A percentile compares a stretch with the other conserved stretches of the same genome.
These are phyloP conservation scores for Characodon lateralis DNA, from an alignment of 2,797 vertebrate genomes.

Conservation along the genomic window DNA sequence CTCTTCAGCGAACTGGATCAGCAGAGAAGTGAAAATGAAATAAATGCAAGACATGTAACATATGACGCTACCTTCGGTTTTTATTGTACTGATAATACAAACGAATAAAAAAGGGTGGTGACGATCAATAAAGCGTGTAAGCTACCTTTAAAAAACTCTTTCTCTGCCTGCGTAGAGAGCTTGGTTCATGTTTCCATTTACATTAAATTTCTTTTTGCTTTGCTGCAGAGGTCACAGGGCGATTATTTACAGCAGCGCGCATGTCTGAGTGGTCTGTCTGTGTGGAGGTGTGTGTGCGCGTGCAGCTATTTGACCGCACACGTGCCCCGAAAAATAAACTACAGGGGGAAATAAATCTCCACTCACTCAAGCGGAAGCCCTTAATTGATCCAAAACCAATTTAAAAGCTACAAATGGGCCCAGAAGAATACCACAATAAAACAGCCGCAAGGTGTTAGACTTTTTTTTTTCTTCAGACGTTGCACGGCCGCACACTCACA, in stretches of 20 bases:
- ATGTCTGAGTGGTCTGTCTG: not conserved
- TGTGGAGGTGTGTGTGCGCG: not conserved
- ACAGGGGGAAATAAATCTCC: slow-evolving; percentile 9
- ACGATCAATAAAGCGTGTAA: slow-evolving; percentile 35
- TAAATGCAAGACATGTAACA: not conserved
- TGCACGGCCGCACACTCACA: not conserved
- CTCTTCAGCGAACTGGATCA: not conserved
- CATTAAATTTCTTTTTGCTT: slow-evolving; percentile 27
- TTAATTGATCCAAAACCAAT: slow-evolving; percentile 49
- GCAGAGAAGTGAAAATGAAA: not conserved
- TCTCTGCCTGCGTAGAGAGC: slow-evolving; percentile 1
- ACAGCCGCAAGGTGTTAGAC: slow-evolving; percentile 32
- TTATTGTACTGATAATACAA: slow-evolving; percentile 32
- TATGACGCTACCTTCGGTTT: not conserved
- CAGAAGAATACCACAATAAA: slow-evolving; percentile 32
- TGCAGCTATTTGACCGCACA: slow-evolving; percentile 23
- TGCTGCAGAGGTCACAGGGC: slow-evolving; percentile 1
- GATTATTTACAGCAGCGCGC: not conserved
- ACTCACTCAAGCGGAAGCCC: slow-evolving; percentile 12
- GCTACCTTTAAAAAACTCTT: slow-evolving; percentile 1
- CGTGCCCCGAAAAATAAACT: slow-evolving; percentile 9
- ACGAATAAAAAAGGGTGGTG: slow-evolving; percentile 15
- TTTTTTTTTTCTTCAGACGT: slow-evolving; percentile 11
- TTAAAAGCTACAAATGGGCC: slow-evolving; percentile 25
- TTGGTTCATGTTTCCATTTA: slow-evolving; percentile 6